phyloP scores from a whole-genome alignment of 1,140 invertebrate species.

The Conopomorpha cramerella region DNA sequence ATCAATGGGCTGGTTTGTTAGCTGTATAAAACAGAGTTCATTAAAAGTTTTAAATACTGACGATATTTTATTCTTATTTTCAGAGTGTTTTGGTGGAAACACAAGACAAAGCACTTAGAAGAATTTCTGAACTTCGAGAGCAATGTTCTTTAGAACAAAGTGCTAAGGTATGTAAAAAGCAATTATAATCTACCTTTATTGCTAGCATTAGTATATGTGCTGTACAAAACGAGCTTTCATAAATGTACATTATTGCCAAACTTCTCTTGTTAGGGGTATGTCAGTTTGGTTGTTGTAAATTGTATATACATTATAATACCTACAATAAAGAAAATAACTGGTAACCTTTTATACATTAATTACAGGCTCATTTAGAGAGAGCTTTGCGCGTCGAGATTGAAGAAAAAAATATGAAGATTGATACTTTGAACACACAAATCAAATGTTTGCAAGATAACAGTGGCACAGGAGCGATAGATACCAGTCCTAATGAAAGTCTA shows the following conservation, averaged over 20 bases:
- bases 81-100: conserved; percentile 80
- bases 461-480: conserved; percentile 5
- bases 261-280: too few relatives aligned
- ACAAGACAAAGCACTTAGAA: conserved; percentile 84
- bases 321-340: too few relatives aligned
- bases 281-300: too few relatives aligned
- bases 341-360: conserved; percentile 8
- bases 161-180: conserved; percentile 85
- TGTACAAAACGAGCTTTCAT: too few relatives aligned
- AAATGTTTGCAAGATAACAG: conserved; percentile 50
- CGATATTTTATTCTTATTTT: conserved; percentile 22
- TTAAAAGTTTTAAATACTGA: too few relatives aligned
- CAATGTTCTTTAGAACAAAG: conserved; percentile 87
- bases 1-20: too few relatives aligned
- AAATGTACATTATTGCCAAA: too few relatives aligned
- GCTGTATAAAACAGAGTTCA: too few relatives aligned
- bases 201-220: too few relatives aligned
- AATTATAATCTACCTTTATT: too few relatives aligned
- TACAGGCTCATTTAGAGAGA: conserved; percentile 80
- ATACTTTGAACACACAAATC: conserved; percentile 81
- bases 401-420: conserved; percentile 86
- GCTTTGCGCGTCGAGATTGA: conserved; percentile 85
- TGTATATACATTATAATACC: too few relatives aligned
- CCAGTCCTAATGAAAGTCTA: conserved; percentile 11
- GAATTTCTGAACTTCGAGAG: conserved; percentile 86